These are phyloP conservation scores for Catharus ustulatus DNA, from an alignment of 2,797 vertebrate species.

Conservation along the genomic window DNA sequence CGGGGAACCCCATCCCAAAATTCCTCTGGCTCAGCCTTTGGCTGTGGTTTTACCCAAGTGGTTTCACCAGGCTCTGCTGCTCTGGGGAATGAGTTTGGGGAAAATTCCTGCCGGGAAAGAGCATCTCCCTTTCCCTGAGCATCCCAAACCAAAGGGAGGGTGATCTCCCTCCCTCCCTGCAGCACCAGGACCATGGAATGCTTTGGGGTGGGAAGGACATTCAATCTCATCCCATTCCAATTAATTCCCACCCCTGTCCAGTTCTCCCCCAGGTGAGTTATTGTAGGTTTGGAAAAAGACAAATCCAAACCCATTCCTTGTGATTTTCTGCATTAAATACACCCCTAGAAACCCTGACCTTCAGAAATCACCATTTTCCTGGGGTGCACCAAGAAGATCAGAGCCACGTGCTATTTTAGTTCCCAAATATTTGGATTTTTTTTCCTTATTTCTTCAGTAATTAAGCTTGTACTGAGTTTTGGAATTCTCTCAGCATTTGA, in stretches of 20 bases:
- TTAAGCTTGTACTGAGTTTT: fast-evolving
- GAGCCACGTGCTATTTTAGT: fast-evolving
- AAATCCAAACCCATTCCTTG: background rate
- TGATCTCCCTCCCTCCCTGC: background rate
- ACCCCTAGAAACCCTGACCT: background rate
- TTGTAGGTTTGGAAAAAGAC: background rate
- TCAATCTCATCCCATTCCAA: background rate
- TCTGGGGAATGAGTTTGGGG: background rate
- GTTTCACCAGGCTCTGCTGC: background rate
- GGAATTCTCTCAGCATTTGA: background rate
- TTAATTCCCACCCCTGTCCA: background rate
- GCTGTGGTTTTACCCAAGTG: fast-evolving
- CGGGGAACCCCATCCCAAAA: background rate
- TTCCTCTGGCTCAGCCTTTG: background rate
- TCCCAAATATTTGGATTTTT: background rate
- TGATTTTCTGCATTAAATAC: background rate
- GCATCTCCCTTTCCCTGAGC: background rate
- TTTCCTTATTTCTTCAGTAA: background rate
- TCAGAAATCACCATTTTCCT: background rate
- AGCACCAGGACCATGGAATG: background rate
- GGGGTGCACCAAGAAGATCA: fast-evolving
- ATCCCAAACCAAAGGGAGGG: fast-evolving
- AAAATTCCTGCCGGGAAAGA: background rate
- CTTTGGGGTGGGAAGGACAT: too few species aligned
- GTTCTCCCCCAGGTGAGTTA: background rate